Evolutionary conservation across 1,140 invertebrate species (phyloP).

Genomic region (Carcinoscorpius rotundicauda): DNA sequence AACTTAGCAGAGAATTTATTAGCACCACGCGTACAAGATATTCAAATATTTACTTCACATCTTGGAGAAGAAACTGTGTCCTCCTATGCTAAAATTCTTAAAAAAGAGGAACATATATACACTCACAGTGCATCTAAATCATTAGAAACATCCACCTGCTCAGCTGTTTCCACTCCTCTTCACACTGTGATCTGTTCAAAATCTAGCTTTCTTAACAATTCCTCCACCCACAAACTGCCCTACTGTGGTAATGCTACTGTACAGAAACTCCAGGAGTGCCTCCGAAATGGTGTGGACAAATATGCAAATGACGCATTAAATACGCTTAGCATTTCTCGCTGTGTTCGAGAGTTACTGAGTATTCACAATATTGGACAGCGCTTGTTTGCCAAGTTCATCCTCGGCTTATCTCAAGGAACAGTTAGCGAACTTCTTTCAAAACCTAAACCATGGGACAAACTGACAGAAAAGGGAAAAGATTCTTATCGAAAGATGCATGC

Average conservation of each 20-base stretch:
- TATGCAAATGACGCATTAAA: constrained; percentile 86
- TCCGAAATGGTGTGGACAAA: constrained; percentile 85
- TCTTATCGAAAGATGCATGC: constrained; percentile 99
- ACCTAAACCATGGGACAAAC: constrained; percentile 98
- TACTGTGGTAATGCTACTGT: constrained; percentile 8
- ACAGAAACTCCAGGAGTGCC: constrained; percentile 80
- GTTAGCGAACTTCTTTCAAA: constrained; percentile 97
- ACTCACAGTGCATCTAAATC: neutral
- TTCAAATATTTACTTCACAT: too few relatives aligned
- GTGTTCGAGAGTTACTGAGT: constrained; percentile 86
- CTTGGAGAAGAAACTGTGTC: too few relatives aligned
- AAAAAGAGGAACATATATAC: neutral
- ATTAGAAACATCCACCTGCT: neutral
- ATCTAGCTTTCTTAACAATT: constrained; percentile 22
- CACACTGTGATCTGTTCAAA: neutral
- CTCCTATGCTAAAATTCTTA: too few relatives aligned
- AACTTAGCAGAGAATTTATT: too few relatives aligned
- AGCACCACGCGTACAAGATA: too few relatives aligned
- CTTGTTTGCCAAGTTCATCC: constrained; percentile 95
- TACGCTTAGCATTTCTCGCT: constrained; percentile 67
- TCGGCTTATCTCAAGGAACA: constrained; percentile 92
- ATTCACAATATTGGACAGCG: constrained; percentile 98
- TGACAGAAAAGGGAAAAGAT: constrained; percentile 97
- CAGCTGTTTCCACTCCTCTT: neutral
- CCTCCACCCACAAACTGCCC: constrained; percentile 42